A percentile compares a stretch with the other conserved stretches of the same genome.
Conservation (phyloP, 2,888 invertebrate species). For the Troides oblongomaculatus region DNA sequence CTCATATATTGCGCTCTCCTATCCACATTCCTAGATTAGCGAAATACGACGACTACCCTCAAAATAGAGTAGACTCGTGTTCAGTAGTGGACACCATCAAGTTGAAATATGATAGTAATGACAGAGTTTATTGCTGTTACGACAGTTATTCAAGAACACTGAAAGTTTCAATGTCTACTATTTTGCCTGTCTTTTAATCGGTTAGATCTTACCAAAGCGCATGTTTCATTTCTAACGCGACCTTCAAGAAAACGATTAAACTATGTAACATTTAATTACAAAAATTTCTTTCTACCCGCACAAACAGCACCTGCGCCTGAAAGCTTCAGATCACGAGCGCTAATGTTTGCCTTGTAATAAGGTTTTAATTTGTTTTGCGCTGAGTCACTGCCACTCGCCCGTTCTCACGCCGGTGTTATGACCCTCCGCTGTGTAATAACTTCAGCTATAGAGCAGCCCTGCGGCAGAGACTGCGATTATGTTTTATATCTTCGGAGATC, state of each 20-base stretch:
- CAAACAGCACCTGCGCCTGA: constrained; percentile 23
- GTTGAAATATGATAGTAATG: no score
- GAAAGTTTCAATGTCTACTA: no score
- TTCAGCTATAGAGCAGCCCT: constrained; percentile 36
- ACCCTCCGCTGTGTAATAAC: constrained; percentile 44
- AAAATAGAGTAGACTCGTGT: no score
- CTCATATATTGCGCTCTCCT: no score
- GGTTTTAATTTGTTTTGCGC: constrained; percentile 61
- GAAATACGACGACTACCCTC: no score
- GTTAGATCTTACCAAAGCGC: no score
- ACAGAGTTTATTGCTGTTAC: no score
- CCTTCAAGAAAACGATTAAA: background rate
- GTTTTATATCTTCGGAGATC: background rate
- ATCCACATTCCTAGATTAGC: no score
- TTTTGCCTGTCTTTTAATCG: no score
- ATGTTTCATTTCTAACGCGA: no score
- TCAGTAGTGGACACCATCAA: no score
- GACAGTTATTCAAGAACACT: no score
- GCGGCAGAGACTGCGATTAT: constrained; percentile 19
- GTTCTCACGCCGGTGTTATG: constrained; percentile 56
- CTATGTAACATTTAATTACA: constrained; percentile 6
- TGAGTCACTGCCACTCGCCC: constrained; percentile 54
- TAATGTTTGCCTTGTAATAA: constrained; percentile 37
- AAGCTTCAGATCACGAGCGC: constrained; percentile 26
- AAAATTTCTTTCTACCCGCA: constrained; percentile 20